Percentiles rank a stretch among this genome's conserved stretches.
Conservation (phyloP, 2,888 invertebrate genomes). For the Pseudanteris insignis region DNA sequence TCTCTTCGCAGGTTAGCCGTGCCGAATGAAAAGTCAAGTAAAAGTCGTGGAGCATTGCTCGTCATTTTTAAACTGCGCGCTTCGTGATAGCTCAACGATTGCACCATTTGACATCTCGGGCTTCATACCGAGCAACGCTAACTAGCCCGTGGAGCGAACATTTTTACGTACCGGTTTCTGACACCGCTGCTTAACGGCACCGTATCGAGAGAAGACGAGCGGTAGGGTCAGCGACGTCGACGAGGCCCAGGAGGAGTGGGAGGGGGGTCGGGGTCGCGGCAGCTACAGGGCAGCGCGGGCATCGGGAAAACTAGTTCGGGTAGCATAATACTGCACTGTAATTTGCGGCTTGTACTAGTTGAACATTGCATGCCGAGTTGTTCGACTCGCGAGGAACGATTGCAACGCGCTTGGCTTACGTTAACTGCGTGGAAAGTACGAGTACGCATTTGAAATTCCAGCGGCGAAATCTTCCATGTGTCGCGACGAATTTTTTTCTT, state of each 20-base stretch:
- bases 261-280: constrained; percentile 4
- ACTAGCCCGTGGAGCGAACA: constrained; percentile 21
- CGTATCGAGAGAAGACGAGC: constrained; percentile 31
- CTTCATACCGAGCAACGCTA: constrained; percentile 28
- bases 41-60: background rate
- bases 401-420: constrained; percentile 29
- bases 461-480: constrained; percentile 31
- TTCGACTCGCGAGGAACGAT: constrained; percentile 23
- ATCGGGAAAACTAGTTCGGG: constrained; percentile 24
- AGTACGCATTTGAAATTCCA: constrained; percentile 39
- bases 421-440: constrained; percentile 39
- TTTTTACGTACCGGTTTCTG: constrained; percentile 40
- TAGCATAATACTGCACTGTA: constrained; percentile 21
- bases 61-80: constrained; percentile 13
- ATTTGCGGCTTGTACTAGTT: background rate
- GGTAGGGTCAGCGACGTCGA: constrained; percentile 5
- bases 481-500: constrained; percentile 11
- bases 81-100: constrained; percentile 26
- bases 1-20: no score
- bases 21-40: background rate
- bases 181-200: constrained; percentile 38
- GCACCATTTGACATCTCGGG: constrained; percentile 30
- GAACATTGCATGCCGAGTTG: background rate
- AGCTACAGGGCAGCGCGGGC: constrained; percentile 8
- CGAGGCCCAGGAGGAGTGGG: background rate